Evolutionary conservation across 2,797 vertebrate genomes (phyloP).

Genomic region (Lepidocolaptes lacrymiger): DNA sequence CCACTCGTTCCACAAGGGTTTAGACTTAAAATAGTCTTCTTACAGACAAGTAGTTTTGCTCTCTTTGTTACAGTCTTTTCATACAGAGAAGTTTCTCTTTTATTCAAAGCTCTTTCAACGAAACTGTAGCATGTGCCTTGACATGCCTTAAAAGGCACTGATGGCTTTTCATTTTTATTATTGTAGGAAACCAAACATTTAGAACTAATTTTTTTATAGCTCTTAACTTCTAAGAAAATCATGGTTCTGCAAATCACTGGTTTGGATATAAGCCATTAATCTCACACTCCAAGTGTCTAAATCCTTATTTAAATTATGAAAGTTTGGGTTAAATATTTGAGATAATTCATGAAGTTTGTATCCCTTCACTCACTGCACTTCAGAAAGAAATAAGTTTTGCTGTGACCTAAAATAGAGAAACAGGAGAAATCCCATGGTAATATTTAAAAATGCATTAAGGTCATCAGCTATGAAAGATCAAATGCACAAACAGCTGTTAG

Average conservation of each 20-base stretch:
- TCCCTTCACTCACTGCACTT: not conserved
- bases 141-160: not conserved
- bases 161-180: not conserved
- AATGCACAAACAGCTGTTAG: not conserved
- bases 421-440: not conserved
- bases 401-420: not conserved
- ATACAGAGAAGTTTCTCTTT: not conserved
- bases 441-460: not conserved
- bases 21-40: not conserved
- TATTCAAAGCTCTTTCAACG: not conserved
- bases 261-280: conserved; percentile 6
- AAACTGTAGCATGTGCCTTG: not conserved
- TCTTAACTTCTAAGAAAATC: not conserved
- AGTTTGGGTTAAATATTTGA: not conserved
- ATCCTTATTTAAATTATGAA: not conserved
- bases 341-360: not conserved
- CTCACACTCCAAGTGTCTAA: not conserved
- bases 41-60: not conserved
- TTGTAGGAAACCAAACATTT: not conserved
- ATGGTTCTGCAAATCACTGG: not conserved
- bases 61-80: not conserved
- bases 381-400: not conserved
- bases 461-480: not conserved
- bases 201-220: not conserved
- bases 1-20: not conserved